Percentiles rank a stretch among this genome's conserved stretches.
Evolutionary conservation across 2,113 vertebrate genomes (phyloP).

Genomic region (Leuciscus idus): DNA sequence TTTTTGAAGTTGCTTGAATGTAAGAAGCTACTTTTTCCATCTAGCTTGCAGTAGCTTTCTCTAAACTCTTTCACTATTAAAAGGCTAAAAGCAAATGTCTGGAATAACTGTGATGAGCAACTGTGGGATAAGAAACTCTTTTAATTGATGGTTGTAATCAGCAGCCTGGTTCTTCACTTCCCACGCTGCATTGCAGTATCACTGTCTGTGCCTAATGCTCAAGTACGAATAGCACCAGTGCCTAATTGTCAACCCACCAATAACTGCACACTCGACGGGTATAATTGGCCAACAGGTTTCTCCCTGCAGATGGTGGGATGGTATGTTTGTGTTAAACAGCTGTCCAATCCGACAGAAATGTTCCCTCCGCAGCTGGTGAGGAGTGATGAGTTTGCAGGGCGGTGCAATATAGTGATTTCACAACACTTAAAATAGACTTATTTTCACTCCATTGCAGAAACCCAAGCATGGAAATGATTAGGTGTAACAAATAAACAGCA

Average conservation of each 20-base stretch:
- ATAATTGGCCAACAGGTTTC: conserved; percentile 63
- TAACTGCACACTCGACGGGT: conserved; percentile 58
- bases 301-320: conserved; percentile 61
- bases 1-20: neutral
- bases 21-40: neutral
- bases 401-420: conserved; percentile 32
- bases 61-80: neutral
- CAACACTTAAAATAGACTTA: conserved; percentile 36
- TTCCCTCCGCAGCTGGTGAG: conserved; percentile 45
- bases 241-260: conserved; percentile 56
- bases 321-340: conserved; percentile 58
- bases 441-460: conserved; percentile 8
- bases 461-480: conserved; percentile 10
- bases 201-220: conserved; percentile 34
- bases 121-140: conserved; percentile 34
- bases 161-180: conserved; percentile 7
- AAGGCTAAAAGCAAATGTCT: conserved; percentile 1
- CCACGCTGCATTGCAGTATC: conserved; percentile 35
- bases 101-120: neutral
- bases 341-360: conserved; percentile 53
- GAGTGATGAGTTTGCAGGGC: conserved; percentile 42
- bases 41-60: neutral
- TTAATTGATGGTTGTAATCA: conserved; percentile 59
- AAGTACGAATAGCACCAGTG: conserved; percentile 33
- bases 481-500: conserved; percentile 8